phyloP scores from a whole-genome alignment of 2,888 invertebrate genomes.

The Rhingia rostrata region DNA sequence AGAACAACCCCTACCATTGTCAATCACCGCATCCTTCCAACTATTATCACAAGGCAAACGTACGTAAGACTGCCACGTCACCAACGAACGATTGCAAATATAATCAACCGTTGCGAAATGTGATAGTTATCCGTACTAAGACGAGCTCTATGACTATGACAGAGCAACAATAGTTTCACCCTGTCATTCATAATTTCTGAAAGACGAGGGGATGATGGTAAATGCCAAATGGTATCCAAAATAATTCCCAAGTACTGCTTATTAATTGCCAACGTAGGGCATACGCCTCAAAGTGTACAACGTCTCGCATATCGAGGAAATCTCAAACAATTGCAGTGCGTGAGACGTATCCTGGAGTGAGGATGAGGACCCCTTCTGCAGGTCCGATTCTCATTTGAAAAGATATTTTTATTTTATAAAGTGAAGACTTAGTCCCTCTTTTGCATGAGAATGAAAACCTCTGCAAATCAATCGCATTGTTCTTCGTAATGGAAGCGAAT shows the following conservation, averaged over 20 bases:
- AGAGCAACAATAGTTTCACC: conserved; percentile 56
- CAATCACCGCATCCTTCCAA: conserved; percentile 32
- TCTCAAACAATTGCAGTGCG: conserved; percentile 55
- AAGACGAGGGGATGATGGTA: conserved; percentile 16
- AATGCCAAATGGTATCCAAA: background rate
- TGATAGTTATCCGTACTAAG: conserved; percentile 55
- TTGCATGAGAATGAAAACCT: conserved; percentile 31
- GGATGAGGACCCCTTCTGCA: conserved; percentile 1
- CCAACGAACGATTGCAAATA: conserved; percentile 56
- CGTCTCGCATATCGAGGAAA: conserved; percentile 34
- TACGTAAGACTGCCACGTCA: conserved; percentile 53
- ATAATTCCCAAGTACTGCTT: conserved; percentile 40
- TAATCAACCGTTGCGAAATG: conserved; percentile 68
- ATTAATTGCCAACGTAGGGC: conserved; percentile 66
- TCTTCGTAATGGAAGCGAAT: conserved; percentile 66
- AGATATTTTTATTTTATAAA: conserved; percentile 39
- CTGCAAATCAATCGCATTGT: conserved; percentile 70
- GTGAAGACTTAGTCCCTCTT: conserved; percentile 8
- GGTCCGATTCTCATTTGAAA: background rate
- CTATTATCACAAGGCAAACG: background rate
- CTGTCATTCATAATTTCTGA: conserved; percentile 62
- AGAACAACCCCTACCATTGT: conserved; percentile 27
- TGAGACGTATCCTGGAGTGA: conserved; percentile 26
- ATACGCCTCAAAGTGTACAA: conserved; percentile 10
- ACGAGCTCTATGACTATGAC: conserved; percentile 42